Evolutionary conservation across 2,888 invertebrate genomes (phyloP), one percentile per base, ranked within the genome.

Genomic region (Sinopyrophorus schimmeli): DNA sequence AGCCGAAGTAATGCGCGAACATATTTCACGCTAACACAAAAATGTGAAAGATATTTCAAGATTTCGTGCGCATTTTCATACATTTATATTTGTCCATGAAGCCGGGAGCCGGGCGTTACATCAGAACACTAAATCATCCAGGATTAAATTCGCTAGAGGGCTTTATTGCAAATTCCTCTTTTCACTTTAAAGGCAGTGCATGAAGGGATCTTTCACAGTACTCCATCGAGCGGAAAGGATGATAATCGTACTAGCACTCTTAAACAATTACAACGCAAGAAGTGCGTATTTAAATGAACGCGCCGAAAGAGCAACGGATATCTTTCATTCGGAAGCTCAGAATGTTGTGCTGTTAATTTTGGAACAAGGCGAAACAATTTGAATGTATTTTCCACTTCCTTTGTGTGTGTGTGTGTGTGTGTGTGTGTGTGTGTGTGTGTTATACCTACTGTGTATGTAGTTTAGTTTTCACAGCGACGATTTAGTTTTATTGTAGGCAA

Each of bases 31-130:
- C 26, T 12, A 31, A 42, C 11, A 26, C 21, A 32, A 41, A 42
- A 53, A 54, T 53, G 54, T 58, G 56, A 58, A 62, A 62, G 60
- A 64, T 63, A 61, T 62, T 63, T 58, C 63, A 64, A 61, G 62
- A 62, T 63, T 63, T 62, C 11, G 48, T 52, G 55, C 55, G 47
- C 56, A 64, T 62, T 65, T 63, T 58, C 61, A 62, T 64, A 61
- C 63, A 65, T 65, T 64, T 63, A 63, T 65, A 61, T 60, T 57
- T 61, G 65, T 60, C 63, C 58, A 50, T 56, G 54, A 48, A 53
- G 56, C 49, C 55, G 55, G 53, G 58, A 52, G 56, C 58, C 55
- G 57, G 50, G 50, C 52, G 53, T 59, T 61, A 59, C 38, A 58
- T 56, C 57, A 57, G 57, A 46, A 30, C 55, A 54, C 57, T 64